A percentile compares a stretch with the other conserved stretches of the same genome.
Conservation (phyloP, 2,888 invertebrate genomes). For the Apodemia mormo region DNA sequence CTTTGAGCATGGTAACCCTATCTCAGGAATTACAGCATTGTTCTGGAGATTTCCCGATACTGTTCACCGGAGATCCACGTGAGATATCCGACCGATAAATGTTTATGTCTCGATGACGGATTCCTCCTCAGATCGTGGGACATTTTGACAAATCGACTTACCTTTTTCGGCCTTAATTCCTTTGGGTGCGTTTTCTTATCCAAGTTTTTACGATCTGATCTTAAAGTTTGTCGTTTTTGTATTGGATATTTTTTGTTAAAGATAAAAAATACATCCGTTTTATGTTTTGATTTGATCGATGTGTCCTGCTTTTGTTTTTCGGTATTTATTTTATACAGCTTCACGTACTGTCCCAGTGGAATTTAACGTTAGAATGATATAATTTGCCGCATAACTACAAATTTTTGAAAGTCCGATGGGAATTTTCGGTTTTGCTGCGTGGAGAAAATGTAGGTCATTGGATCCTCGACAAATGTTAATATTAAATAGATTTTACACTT, state of each 20-base stretch:
- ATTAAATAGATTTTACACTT: no score
- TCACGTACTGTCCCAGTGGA: not conserved
- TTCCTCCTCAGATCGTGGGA: conserved; percentile 68
- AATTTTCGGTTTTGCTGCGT: no score
- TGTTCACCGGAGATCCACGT: conserved; percentile 53
- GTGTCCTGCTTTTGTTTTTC: not conserved
- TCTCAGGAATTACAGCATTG: conserved; percentile 37
- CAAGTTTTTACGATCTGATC: conserved; percentile 39
- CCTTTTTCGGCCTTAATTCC: conserved; percentile 66
- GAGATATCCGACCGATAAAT: conserved; percentile 70
- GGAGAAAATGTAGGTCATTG: no score
- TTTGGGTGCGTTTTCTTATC: conserved; percentile 57
- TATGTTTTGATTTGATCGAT: conserved; percentile 9
- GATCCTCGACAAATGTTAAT: no score
- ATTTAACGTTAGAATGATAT: no score
- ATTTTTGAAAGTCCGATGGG: no score
- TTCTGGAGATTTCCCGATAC: conserved; percentile 45
- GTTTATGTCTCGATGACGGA: conserved; percentile 69
- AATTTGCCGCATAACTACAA: no score
- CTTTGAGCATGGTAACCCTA: not conserved
- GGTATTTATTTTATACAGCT: not conserved
- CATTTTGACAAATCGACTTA: conserved; percentile 75
- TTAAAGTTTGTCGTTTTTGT: conserved; percentile 21
- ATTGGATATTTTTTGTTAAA: conserved; percentile 12
- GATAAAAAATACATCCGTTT: conserved; percentile 23